Percentiles rank a stretch among this genome's conserved stretches.
Evolutionary conservation across 2,797 vertebrate genomes (phyloP).

Genomic region (Thamnophis elegans): DNA sequence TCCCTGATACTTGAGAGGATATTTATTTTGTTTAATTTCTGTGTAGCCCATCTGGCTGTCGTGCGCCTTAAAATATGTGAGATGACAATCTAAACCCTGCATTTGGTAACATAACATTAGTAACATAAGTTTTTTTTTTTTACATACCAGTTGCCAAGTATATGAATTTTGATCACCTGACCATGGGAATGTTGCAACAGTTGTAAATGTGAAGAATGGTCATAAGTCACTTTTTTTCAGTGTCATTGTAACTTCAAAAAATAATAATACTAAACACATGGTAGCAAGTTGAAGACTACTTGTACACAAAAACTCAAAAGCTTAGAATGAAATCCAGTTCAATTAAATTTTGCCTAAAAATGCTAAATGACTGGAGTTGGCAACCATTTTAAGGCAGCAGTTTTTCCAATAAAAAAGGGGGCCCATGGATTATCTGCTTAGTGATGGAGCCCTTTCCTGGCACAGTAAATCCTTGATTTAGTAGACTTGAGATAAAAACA

Average conservation of each 20-base stretch:
- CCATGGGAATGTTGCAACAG: background rate
- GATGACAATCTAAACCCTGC: background rate
- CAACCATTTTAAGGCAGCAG: background rate
- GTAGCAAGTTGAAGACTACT: background rate
- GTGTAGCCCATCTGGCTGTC: background rate
- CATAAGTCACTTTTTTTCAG: background rate
- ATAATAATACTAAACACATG: background rate
- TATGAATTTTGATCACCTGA: background rate
- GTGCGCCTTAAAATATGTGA: background rate
- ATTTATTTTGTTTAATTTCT: background rate
- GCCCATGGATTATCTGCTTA: background rate
- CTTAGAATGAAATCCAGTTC: constrained; percentile 5
- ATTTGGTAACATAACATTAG: background rate
- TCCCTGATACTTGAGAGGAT: constrained; percentile 18
- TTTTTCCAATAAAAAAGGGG: background rate
- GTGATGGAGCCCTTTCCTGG: background rate
- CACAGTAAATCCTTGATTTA: background rate
- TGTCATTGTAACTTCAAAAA: background rate
- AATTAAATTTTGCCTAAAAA: constrained; percentile 9
- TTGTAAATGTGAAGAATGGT: background rate
- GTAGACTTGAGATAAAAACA: background rate
- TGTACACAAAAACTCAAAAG: background rate
- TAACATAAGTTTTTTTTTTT: background rate
- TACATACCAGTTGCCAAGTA: background rate
- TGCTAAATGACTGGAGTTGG: too few relatives aligned